phyloP scores from a whole-genome alignment of 2,113 vertebrate genomes.

The Puffinus mauretanicus region DNA sequence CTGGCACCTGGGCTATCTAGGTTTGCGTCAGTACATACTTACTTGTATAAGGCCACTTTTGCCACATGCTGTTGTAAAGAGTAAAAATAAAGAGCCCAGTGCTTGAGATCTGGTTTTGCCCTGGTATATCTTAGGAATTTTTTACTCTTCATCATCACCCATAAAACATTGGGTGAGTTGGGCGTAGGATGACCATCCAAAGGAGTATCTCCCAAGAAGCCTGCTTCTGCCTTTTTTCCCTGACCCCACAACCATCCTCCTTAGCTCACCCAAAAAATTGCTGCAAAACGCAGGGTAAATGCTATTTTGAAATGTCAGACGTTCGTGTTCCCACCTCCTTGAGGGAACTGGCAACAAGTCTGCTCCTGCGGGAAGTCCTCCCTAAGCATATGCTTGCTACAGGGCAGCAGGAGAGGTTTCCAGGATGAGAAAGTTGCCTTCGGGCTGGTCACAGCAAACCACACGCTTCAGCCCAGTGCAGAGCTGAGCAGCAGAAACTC shows the following conservation, averaged over 20 bases:
- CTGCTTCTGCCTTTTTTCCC: background rate
- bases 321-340: background rate
- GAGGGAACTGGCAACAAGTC: background rate
- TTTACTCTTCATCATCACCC: background rate
- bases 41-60: background rate
- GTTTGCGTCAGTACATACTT: background rate
- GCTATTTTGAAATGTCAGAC: background rate
- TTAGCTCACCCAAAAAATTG: background rate
- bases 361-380: background rate
- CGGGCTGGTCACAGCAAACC: background rate
- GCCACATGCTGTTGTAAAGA: background rate
- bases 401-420: background rate
- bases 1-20: background rate
- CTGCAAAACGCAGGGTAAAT: background rate
- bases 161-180: background rate
- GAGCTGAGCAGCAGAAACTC: background rate
- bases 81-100: background rate
- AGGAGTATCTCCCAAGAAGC: background rate
- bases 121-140: background rate
- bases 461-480: background rate
- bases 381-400: background rate
- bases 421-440: background rate
- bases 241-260: background rate
- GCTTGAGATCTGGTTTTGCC: background rate
- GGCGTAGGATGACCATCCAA: background rate